These are phyloP conservation scores for Hydrocynus forskahlii DNA, from an alignment of 2,797 vertebrate species.

Conservation along the genomic window DNA sequence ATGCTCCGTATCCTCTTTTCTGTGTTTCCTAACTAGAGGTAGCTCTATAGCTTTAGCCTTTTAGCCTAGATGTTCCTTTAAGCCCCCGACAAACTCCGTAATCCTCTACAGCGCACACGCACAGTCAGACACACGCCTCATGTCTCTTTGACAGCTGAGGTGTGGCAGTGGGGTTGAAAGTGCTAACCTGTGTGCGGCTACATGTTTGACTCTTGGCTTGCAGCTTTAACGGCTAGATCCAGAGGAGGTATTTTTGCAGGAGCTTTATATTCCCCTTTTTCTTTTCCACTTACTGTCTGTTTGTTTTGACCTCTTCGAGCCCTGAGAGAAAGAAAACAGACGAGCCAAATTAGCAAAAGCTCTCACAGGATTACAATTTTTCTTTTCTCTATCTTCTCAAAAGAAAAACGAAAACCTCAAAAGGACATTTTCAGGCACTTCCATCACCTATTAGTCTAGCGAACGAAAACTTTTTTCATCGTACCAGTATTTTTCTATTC, in stretches of 20 bases:
- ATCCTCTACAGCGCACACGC: slow-evolving; percentile 51
- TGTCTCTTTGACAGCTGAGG: slow-evolving; percentile 75
- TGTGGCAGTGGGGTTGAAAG: slow-evolving; percentile 57
- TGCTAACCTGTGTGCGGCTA: slow-evolving; percentile 54
- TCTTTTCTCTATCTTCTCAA: neutral
- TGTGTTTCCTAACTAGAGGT: slow-evolving; percentile 66
- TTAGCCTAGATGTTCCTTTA: slow-evolving; percentile 65
- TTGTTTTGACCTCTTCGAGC: slow-evolving; percentile 37
- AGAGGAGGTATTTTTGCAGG: slow-evolving; percentile 56
- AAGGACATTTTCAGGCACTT: neutral
- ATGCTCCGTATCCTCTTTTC: slow-evolving; percentile 66
- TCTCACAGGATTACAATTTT: slow-evolving; percentile 15
- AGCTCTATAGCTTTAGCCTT: slow-evolving; percentile 57
- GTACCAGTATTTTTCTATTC: slow-evolving; percentile 13
- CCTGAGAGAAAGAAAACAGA: neutral
- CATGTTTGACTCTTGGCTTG: slow-evolving; percentile 48
- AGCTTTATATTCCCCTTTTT: slow-evolving; percentile 46
- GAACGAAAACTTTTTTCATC: slow-evolving; percentile 4
- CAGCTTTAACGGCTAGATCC: slow-evolving; percentile 52
- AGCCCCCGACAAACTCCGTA: slow-evolving; percentile 70
- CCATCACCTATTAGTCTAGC: slow-evolving; percentile 40
- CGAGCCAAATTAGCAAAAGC: neutral
- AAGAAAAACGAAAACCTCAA: neutral
- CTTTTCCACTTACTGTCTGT: slow-evolving; percentile 52
- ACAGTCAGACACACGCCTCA: slow-evolving; percentile 59